Evolutionary conservation across 2,888 invertebrate species (phyloP).

Genomic region (Eupithecia subumbrata): DNA sequence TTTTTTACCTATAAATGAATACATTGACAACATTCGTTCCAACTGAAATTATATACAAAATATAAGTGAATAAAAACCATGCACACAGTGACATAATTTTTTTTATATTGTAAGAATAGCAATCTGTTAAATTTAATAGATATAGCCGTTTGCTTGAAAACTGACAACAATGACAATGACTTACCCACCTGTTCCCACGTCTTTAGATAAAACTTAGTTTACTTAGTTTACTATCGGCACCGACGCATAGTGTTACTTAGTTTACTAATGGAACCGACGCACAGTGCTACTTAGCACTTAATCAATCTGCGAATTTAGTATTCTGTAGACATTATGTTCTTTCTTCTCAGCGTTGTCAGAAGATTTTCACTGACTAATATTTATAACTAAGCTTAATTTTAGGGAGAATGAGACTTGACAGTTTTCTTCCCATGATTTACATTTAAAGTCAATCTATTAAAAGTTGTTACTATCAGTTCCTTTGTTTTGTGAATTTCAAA

Average conservation of each 20-base stretch:
- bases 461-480: slow-evolving; percentile 22
- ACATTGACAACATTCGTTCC: slow-evolving; percentile 8
- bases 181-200: slow-evolving; percentile 23
- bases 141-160: slow-evolving; percentile 19
- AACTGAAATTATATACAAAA: slow-evolving; percentile 13
- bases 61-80: slow-evolving; percentile 15
- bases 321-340: slow-evolving; percentile 42
- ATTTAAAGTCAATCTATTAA: slow-evolving; percentile 30
- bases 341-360: slow-evolving; percentile 41
- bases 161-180: slow-evolving; percentile 16
- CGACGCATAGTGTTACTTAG: slow-evolving; percentile 7
- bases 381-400: not conserved
- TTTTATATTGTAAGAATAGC: not conserved
- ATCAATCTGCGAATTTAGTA: slow-evolving; percentile 47
- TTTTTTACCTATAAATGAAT: not conserved
- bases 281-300: slow-evolving; percentile 13
- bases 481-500: slow-evolving; percentile 8
- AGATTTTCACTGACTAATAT: slow-evolving; percentile 29
- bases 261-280: slow-evolving; percentile 10
- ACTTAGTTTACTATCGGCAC: not conserved
- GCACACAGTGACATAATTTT: slow-evolving; percentile 3
- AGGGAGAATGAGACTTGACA: slow-evolving; percentile 42
- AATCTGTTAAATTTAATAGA: not conserved
- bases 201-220: slow-evolving; percentile 30
- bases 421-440: slow-evolving; percentile 37